Conservation (phyloP, 2,113 vertebrate species). For the Genyomyrus donnyi region DNA sequence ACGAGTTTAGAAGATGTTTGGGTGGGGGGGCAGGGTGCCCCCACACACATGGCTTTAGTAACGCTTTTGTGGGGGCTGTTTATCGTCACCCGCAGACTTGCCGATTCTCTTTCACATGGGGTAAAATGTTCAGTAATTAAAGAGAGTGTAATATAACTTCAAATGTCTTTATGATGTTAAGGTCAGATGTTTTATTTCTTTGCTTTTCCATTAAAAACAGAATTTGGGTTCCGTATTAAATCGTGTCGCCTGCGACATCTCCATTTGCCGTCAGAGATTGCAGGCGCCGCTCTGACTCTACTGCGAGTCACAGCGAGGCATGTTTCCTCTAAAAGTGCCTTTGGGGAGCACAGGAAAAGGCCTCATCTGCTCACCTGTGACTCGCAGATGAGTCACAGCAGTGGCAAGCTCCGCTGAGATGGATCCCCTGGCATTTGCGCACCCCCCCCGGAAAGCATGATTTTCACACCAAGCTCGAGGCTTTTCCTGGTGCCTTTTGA, state of each 20-base stretch:
- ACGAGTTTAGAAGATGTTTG: not conserved
- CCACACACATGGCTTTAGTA: not conserved
- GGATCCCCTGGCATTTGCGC: not conserved
- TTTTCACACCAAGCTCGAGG: not conserved
- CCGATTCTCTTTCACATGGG: not conserved
- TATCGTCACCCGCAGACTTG: not conserved
- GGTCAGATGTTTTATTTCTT: not conserved
- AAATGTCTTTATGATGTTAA: not conserved
- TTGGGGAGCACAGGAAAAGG: not conserved
- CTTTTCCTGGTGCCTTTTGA: not conserved
- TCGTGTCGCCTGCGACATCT: not conserved
- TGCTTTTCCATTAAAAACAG: not conserved
- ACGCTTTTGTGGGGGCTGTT: not conserved
- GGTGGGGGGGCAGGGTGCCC: not conserved
- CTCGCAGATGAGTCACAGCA: not conserved
- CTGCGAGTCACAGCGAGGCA: not conserved
- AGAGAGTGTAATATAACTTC: not conserved
- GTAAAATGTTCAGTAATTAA: conserved; percentile 6
- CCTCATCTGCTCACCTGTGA: not conserved
- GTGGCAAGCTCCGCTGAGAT: not conserved
- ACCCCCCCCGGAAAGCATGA: not conserved
- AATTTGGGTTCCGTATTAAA: not conserved
- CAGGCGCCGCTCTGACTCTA: not conserved
- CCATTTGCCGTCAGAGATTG: not conserved
- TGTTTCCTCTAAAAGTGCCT: not conserved